Evolutionary conservation across 2,888 invertebrate species (phyloP).

Genomic region (Ectemnius continuus): DNA sequence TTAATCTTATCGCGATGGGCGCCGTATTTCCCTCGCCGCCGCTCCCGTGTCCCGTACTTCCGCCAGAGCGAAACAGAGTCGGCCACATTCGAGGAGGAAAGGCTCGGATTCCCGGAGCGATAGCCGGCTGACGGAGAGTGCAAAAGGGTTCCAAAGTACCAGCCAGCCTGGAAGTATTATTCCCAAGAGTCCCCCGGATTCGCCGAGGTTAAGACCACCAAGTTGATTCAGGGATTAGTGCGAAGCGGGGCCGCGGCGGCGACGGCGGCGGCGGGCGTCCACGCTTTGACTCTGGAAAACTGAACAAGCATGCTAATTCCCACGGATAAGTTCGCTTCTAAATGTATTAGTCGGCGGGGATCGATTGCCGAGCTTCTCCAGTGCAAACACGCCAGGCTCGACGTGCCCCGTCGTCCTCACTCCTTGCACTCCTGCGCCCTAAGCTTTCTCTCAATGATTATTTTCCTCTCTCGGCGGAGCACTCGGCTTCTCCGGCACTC

Average conservation of each 20-base stretch:
- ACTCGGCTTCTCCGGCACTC: too few species aligned
- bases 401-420: too few species aligned
- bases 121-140: too few species aligned
- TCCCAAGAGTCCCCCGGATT: not conserved
- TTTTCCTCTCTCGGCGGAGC: too few species aligned
- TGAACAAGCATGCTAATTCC: slow-evolving; percentile 50
- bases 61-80: too few species aligned
- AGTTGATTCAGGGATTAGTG: slow-evolving; percentile 53
- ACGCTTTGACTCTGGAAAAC: slow-evolving; percentile 44
- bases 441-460: too few species aligned
- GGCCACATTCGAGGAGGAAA: too few species aligned
- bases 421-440: too few species aligned
- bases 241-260: too few species aligned
- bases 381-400: too few species aligned
- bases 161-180: slow-evolving; percentile 26
- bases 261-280: slow-evolving; percentile 13
- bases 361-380: slow-evolving; percentile 21
- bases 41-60: too few species aligned
- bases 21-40: not conserved
- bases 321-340: slow-evolving; percentile 35
- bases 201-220: slow-evolving; percentile 22
- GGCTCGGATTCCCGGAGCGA: too few species aligned
- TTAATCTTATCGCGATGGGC: slow-evolving; percentile 29
- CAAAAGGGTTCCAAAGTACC: slow-evolving; percentile 22
- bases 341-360: slow-evolving; percentile 13